Evolutionary conservation across 2,888 invertebrate species (phyloP), one percentile per base, ranked within the genome.

Genomic region (Eurytoma adleriae): DNA sequence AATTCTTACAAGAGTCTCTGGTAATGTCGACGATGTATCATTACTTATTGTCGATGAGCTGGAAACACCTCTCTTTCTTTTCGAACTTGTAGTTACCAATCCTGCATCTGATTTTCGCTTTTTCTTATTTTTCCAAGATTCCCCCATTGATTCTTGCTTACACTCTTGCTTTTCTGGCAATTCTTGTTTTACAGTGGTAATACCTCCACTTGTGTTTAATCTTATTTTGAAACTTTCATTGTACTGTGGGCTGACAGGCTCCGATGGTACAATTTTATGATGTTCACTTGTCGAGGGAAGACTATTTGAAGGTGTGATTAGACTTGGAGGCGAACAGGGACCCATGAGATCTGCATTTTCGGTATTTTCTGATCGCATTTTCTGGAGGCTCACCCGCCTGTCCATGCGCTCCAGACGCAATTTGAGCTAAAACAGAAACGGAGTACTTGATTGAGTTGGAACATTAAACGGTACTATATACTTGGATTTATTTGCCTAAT

Each of bases 321-420:
- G 80, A 82, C 78, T 87, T 5, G 90, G 86, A 30, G 90, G 89
- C 4, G 90, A 90, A 80, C 89, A 88, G 1, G 88, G 85, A 54
- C 88, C 88, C 20, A 86, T 81, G 56, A 88, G 87, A 50, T 90
- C 90, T 7, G 88, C 86, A 86, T 88, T 90, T 80, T 91, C 91
- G 24, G 86, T 85, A 62, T 85, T 86, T 52, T 91, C 90, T 5
- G 88, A 86, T 16, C 90, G 85, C 61, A 88, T 84, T 77, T 92
- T 92, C 79, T 92, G 92, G 71, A 91, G 88, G 62, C 90, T 91
- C 20, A 93, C 91, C 84, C 94, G 92, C 85, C 94, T 92, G 88
- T 95, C 95, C 92, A 94, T 93, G 83, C 94, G 94, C 87, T 93
- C 93, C 88, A 95, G 90, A 81, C 94, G 93, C 83, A 93, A 91